Percentiles rank a stretch among this genome's conserved stretches.
These are phyloP conservation scores for Antrozous pallidus DNA, from an alignment of 2,797 vertebrate genomes.

Conservation along the genomic window DNA sequence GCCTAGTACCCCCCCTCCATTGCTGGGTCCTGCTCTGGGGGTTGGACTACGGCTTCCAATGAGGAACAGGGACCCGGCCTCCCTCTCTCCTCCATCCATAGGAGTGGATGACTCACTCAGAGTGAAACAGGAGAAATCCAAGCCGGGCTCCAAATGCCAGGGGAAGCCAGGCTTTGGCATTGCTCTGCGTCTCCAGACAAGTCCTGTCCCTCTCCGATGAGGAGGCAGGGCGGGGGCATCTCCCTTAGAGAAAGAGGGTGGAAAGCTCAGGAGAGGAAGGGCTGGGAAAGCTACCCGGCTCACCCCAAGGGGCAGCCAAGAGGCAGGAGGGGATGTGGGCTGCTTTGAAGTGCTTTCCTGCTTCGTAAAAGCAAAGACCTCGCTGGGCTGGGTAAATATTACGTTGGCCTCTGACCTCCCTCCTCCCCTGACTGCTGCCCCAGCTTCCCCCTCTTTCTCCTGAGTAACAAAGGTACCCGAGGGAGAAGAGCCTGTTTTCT, in stretches of 20 bases:
- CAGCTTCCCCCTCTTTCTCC: background rate
- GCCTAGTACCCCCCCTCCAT: too few relatives aligned
- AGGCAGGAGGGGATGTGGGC: conserved; percentile 45
- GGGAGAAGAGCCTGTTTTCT: background rate
- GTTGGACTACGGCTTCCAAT: rapidly evolving
- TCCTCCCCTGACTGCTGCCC: background rate
- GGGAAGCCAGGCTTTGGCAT: background rate
- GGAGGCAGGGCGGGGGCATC: background rate
- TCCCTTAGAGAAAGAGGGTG: background rate
- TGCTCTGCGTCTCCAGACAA: background rate
- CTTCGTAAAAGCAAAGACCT: conserved; percentile 81
- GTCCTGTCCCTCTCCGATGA: background rate
- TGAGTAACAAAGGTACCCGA: background rate
- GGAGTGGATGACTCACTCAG: background rate
- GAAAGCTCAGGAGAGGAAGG: background rate
- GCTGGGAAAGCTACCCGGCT: background rate
- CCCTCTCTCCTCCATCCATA: background rate
- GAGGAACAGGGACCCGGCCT: rapidly evolving
- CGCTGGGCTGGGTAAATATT: conserved; percentile 81
- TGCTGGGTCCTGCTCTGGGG: background rate
- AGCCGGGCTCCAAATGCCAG: background rate
- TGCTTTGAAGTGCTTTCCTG: conserved; percentile 71
- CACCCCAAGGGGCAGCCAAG: background rate
- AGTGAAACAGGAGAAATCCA: background rate
- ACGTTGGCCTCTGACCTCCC: conserved; percentile 79